Conservation (phyloP, 2,797 vertebrate genomes). For the Brotula barbata region DNA sequence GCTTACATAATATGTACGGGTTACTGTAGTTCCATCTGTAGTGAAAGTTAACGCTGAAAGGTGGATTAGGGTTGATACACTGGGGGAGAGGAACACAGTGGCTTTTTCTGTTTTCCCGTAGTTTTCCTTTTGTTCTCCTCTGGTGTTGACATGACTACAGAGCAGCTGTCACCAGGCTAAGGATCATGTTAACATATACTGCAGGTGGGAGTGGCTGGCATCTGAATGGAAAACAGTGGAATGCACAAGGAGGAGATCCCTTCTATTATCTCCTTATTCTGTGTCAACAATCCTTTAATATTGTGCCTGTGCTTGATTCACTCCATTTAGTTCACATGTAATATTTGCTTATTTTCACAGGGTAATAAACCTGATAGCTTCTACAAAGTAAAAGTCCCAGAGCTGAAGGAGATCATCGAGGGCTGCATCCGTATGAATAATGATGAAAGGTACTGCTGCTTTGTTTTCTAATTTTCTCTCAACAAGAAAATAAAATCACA, state of each 20-base stretch:
- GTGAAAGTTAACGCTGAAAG: not conserved
- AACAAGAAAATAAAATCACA: not conserved
- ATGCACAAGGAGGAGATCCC: not conserved
- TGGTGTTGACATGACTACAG: conserved; percentile 52
- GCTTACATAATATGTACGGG: not conserved
- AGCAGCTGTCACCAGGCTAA: conserved; percentile 33
- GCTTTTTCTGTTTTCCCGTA: conserved; percentile 35
- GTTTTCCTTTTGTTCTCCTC: conserved; percentile 8
- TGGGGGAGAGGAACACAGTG: not conserved
- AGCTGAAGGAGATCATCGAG: conserved; percentile 98
- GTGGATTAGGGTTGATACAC: not conserved
- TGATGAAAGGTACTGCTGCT: conserved; percentile 85
- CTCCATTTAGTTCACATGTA: no score
- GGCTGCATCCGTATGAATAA: conserved; percentile 97
- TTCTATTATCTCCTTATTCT: no score
- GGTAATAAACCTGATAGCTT: conserved; percentile 97
- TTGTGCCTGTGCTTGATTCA: no score
- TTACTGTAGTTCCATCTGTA: conserved; percentile 12
- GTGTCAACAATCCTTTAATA: no score
- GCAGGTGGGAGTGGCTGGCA: conserved; percentile 18
- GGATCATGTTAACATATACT: conserved; percentile 5
- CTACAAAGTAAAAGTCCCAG: conserved; percentile 95
- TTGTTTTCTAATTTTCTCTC: not conserved
- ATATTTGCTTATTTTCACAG: conserved; percentile 64
- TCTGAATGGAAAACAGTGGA: conserved; percentile 9